These are phyloP conservation scores for Etheostoma nigrum DNA, from an alignment of 2,797 vertebrate genomes.

Conservation along the genomic window DNA sequence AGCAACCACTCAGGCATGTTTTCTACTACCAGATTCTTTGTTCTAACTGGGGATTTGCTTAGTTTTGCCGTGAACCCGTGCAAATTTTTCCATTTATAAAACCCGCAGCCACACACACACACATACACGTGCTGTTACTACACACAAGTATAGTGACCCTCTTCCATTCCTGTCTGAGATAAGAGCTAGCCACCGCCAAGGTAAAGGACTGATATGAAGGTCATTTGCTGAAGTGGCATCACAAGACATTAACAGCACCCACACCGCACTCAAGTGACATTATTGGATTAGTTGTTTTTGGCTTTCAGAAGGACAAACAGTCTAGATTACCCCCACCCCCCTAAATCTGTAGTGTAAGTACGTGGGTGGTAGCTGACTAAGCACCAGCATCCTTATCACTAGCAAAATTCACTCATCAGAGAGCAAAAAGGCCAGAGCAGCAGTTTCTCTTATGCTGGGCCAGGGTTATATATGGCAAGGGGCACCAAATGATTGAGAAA, in stretches of 20 bases:
- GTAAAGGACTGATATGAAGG: conserved; percentile 38
- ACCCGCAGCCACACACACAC: conserved; percentile 6
- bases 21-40: conserved; percentile 64
- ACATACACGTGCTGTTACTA: conserved; percentile 4
- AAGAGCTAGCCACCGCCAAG: not conserved
- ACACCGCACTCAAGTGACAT: conserved; percentile 38
- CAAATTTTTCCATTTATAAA: conserved; percentile 4
- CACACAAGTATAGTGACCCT: not conserved
- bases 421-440: conserved; percentile 49
- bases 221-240: conserved; percentile 37
- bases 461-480: no score
- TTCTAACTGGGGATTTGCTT: conserved; percentile 55
- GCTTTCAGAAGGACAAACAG: conserved; percentile 34
- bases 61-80: conserved; percentile 26
- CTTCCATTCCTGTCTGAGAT: conserved; percentile 21
- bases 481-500: no score
- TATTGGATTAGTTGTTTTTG: conserved; percentile 70
- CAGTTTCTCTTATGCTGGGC: conserved; percentile 38
- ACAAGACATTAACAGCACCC: conserved; percentile 33
- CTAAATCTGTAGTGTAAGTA: conserved; percentile 33
- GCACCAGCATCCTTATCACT: conserved; percentile 28
- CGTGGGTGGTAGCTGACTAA: conserved; percentile 56
- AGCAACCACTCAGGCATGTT: conserved; percentile 66
- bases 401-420: conserved; percentile 32
- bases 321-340: conserved; percentile 16